A percentile compares a stretch with the other conserved stretches of the same genome.
Conservation (phyloP, 2,888 invertebrate genomes). For the Eledone cirrhosa region DNA sequence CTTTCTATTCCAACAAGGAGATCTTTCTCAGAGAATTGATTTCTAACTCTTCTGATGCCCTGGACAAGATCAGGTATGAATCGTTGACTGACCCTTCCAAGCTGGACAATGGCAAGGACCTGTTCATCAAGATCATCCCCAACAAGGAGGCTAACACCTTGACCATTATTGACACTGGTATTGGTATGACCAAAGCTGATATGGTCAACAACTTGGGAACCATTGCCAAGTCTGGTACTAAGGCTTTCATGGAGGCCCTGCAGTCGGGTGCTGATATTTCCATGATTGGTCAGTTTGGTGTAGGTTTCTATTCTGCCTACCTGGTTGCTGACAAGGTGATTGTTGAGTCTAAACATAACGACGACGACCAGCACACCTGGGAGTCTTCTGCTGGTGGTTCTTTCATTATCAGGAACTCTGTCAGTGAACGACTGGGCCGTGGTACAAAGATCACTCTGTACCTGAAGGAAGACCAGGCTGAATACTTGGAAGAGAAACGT, state of each 20-base stretch:
- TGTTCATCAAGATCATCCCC: conserved; percentile 95
- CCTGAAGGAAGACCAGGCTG: conserved; percentile 95
- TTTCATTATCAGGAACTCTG: conserved; percentile 86
- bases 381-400: conserved; percentile 98
- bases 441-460: conserved; percentile 94
- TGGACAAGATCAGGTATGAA: conserved; percentile 86
- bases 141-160: conserved; percentile 94
- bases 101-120: conserved; percentile 91
- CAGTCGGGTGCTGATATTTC: conserved; percentile 97
- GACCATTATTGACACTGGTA: conserved; percentile 89
- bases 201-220: conserved; percentile 86
- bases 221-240: conserved; percentile 99
- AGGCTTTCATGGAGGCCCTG: conserved; percentile 99
- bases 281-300: conserved; percentile 99
- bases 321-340: conserved; percentile 86
- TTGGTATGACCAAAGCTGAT: conserved; percentile 99
- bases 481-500: conserved; percentile 92
- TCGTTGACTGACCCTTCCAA: conserved; percentile 94
- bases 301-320: conserved; percentile 99
- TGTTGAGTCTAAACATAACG: conserved; percentile 94
- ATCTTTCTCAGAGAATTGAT: conserved; percentile 98
- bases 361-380: conserved; percentile 98
- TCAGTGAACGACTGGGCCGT: conserved; percentile 68
- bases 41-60: conserved; percentile 95
- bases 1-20: conserved; percentile 99